phyloP scores from a whole-genome alignment of 2,888 invertebrate species.

The Colletes collaris region DNA sequence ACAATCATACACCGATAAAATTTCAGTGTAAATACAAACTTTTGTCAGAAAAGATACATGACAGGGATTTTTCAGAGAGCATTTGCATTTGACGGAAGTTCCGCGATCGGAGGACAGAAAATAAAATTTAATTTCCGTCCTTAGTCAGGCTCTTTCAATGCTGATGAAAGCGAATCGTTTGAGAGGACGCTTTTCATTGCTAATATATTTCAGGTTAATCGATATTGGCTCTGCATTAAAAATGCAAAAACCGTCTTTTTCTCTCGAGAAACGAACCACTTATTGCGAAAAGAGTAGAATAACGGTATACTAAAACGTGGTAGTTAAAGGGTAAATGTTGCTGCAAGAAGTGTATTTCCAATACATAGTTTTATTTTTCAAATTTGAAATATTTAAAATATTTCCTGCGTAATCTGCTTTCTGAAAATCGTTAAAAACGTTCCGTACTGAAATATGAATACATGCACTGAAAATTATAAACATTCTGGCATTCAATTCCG shows the following conservation, averaged over 20 bases:
- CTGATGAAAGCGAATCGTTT: conserved; percentile 26
- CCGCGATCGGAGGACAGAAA: conserved; percentile 15
- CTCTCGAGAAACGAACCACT: background rate
- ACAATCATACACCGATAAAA: background rate
- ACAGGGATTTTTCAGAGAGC: conserved; percentile 20
- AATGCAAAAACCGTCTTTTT: background rate
- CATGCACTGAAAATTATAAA: too few relatives aligned
- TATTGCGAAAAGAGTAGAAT: background rate
- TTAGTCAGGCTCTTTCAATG: background rate
- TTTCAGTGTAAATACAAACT: background rate
- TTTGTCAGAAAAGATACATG: conserved; percentile 9
- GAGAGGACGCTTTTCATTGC: conserved; percentile 12
- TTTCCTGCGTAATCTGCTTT: background rate
- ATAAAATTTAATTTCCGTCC: conserved; percentile 44
- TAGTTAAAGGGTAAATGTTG: background rate
- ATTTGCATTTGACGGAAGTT: conserved; percentile 38
- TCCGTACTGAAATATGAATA: too few relatives aligned
- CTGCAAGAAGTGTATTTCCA: background rate
- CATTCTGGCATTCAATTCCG: too few relatives aligned
- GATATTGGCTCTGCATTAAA: conserved; percentile 31
- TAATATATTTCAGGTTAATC: conserved; percentile 40
- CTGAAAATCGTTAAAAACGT: too few relatives aligned
- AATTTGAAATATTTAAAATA: too few relatives aligned
- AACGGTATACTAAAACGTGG: conserved; percentile 8
- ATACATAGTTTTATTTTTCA: too few relatives aligned